Percentiles rank a stretch among this genome's conserved stretches.
These are phyloP conservation scores for Mormyrus lacerda DNA, from an alignment of 2,113 vertebrate genomes.

Conservation along the genomic window DNA sequence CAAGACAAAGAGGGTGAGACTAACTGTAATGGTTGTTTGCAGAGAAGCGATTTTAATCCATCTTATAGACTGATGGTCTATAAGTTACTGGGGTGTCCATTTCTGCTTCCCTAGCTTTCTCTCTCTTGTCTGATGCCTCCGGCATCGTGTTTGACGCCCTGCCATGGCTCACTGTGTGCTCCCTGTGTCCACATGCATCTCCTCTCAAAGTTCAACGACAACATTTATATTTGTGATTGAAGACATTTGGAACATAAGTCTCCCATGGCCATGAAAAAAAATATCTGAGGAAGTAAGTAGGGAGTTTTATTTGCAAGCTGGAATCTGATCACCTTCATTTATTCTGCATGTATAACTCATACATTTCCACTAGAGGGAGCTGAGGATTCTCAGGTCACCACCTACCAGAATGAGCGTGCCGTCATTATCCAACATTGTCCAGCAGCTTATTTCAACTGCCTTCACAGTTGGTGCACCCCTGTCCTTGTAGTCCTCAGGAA, in stretches of 20 bases:
- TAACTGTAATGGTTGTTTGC: background rate
- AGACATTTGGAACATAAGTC: background rate
- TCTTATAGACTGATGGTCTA: background rate
- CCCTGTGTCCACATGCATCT: background rate
- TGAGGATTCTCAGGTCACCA: background rate
- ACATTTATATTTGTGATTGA: background rate
- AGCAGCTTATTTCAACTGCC: background rate
- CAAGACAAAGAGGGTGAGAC: background rate
- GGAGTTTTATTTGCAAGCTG: background rate
- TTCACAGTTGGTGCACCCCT: background rate
- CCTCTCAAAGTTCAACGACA: background rate
- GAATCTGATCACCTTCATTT: background rate
- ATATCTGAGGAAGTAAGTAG: background rate
- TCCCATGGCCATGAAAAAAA: background rate
- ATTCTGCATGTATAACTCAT: background rate
- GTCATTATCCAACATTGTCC: background rate
- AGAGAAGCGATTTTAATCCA: background rate
- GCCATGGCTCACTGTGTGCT: background rate
- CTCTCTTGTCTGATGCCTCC: background rate
- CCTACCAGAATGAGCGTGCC: background rate
- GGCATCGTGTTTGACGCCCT: background rate
- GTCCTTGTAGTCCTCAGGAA: background rate
- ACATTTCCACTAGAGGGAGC: conserved; percentile 13
- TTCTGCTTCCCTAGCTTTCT: background rate
- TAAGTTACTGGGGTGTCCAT: background rate